Percentiles rank a stretch among this genome's conserved stretches.
Conservation (phyloP, 2,888 invertebrate species). For the Bugulina stolonifera region DNA sequence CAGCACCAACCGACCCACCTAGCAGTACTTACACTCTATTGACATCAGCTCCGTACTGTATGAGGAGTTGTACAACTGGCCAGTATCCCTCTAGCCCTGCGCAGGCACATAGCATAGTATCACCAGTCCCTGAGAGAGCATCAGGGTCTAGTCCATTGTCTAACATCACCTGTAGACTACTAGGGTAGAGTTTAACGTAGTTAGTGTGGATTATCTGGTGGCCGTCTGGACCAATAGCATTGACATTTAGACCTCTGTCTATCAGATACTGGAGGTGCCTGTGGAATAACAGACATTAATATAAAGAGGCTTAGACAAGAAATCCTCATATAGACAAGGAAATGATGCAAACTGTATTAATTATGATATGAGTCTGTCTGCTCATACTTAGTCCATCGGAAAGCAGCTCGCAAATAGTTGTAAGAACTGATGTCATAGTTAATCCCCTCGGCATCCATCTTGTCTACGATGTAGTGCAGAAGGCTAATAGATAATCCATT, state of each 20-base stretch:
- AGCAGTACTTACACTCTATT: slow-evolving; percentile 23
- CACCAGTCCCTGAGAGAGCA: neutral
- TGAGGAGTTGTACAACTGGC: neutral
- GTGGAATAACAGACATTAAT: neutral
- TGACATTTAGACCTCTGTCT: slow-evolving; percentile 19
- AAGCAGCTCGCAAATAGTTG: neutral
- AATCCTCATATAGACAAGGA: too few relatives aligned
- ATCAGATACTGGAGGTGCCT: slow-evolving; percentile 23
- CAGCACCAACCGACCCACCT: neutral
- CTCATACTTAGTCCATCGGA: slow-evolving; percentile 13
- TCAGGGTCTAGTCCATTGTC: slow-evolving; percentile 21
- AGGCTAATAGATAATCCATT: slow-evolving; percentile 18
- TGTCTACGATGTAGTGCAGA: slow-evolving; percentile 1
- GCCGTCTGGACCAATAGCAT: neutral
- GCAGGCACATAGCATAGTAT: slow-evolving; percentile 6
- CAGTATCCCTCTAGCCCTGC: neutral
- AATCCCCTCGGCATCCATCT: neutral
- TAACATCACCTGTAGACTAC: neutral
- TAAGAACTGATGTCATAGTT: slow-evolving; percentile 20
- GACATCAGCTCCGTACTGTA: slow-evolving; percentile 21
- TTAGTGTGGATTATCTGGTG: slow-evolving; percentile 10
- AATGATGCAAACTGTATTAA: too few relatives aligned
- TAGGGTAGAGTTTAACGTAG: neutral
- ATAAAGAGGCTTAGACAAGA: too few relatives aligned
- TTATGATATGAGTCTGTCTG: too few relatives aligned